phyloP scores from a whole-genome alignment of 1,140 invertebrate species.

The Leptinotarsa lineolata region DNA sequence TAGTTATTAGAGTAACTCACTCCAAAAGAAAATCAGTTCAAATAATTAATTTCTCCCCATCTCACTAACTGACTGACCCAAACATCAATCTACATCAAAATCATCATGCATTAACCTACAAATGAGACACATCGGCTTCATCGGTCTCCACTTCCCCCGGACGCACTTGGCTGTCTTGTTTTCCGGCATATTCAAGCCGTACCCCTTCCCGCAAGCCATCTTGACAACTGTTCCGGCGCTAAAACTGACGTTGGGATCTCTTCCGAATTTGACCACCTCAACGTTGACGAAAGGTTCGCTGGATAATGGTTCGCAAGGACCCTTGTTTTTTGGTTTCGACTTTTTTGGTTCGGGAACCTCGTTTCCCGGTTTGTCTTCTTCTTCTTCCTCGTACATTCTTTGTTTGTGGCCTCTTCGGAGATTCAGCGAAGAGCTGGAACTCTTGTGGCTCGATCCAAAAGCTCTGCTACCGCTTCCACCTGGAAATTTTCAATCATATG shows the following conservation, averaged over 20 bases:
- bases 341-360: conserved; percentile 39
- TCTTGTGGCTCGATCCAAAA: conserved; percentile 39
- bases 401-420: conserved; percentile 46
- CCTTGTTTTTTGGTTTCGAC: conserved; percentile 54
- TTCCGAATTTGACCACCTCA: conserved; percentile 67
- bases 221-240: conserved; percentile 71
- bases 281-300: conserved; percentile 68
- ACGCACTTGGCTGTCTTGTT: conserved; percentile 80
- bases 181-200: conserved; percentile 70
- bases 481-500: neutral
- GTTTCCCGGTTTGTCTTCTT: conserved; percentile 37
- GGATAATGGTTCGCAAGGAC: conserved; percentile 63
- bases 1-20: too few species aligned
- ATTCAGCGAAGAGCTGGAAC: conserved; percentile 38
- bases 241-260: conserved; percentile 64
- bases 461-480: conserved; percentile 36
- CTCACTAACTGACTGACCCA: conserved; percentile 4
- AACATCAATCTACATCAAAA: neutral
- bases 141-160: conserved; percentile 79
- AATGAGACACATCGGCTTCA: conserved; percentile 74
- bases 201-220: conserved; percentile 75
- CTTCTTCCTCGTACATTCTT: conserved; percentile 36
- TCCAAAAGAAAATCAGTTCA: too few species aligned
- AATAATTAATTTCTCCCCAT: neutral
- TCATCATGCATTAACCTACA: conserved; percentile 61